Evolutionary conservation across 2,797 vertebrate species (phyloP).

Genomic region (Leptodactylus fallax): DNA sequence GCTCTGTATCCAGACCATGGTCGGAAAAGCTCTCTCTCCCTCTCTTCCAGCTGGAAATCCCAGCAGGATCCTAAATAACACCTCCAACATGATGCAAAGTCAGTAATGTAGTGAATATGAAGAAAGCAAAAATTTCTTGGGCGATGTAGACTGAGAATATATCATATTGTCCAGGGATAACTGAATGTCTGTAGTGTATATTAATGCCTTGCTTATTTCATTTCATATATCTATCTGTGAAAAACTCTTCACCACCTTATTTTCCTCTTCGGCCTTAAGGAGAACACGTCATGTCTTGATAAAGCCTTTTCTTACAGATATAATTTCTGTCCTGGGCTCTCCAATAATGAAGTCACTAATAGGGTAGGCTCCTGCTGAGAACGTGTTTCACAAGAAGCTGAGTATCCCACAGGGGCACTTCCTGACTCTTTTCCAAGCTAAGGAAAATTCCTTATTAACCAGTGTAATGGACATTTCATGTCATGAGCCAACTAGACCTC

Average conservation of each 20-base stretch:
- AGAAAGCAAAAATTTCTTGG: no score
- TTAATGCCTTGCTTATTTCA: background rate
- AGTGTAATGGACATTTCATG: conserved; percentile 29
- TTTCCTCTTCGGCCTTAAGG: background rate
- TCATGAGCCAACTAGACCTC: conserved; percentile 40
- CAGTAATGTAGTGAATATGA: no score
- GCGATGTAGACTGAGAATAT: no score
- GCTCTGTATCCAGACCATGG: background rate
- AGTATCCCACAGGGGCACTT: conserved; percentile 21
- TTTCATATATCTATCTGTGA: background rate
- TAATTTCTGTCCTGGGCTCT: conserved; percentile 13
- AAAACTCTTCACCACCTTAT: background rate
- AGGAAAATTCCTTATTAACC: conserved; percentile 34
- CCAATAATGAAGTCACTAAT: conserved; percentile 44
- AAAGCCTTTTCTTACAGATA: conserved; percentile 32
- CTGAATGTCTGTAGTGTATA: background rate
- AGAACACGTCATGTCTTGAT: background rate
- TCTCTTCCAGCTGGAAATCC: background rate
- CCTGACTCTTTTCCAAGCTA: conserved; percentile 10
- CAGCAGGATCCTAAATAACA: background rate
- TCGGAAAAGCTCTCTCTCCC: background rate
- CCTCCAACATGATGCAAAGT: no score
- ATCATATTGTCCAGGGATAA: background rate
- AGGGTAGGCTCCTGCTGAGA: conserved; percentile 27
- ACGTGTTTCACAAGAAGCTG: conserved; percentile 12